phyloP scores from a whole-genome alignment of 2,797 vertebrate genomes.

The Spheniscus humboldti region DNA sequence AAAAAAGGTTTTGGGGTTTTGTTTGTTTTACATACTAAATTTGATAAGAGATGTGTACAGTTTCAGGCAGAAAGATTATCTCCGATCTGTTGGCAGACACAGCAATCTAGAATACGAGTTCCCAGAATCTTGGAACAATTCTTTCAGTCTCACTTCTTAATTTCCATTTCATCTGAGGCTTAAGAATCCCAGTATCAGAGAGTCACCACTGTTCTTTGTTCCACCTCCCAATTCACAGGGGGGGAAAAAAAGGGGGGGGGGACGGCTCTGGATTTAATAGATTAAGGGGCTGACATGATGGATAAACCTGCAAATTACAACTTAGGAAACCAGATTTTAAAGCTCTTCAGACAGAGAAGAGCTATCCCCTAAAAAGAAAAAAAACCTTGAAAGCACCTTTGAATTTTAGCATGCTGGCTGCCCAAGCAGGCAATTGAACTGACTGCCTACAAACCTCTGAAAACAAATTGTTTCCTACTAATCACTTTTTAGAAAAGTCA shows the following conservation, averaged over 20 bases:
- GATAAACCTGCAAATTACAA: not conserved
- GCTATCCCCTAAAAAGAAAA: not conserved
- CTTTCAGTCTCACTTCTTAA: not conserved
- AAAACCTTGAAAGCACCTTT: not conserved
- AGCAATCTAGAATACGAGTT: not conserved
- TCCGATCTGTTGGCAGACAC: not conserved
- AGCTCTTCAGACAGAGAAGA: not conserved
- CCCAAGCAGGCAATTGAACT: not conserved
- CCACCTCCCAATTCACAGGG: fast-evolving
- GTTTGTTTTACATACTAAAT: not conserved
- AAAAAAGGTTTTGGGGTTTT: not conserved
- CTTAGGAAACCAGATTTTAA: not conserved
- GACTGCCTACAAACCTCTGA: not conserved
- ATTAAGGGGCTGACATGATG: not conserved
- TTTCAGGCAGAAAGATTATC: not conserved
- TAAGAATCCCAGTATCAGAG: not conserved
- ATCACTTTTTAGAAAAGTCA: not conserved
- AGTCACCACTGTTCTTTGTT: not conserved
- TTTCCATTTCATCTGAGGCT: not conserved
- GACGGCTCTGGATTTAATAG: not conserved
- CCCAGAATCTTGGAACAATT: not conserved
- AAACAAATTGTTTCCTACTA: not conserved
- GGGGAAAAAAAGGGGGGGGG: too few species aligned
- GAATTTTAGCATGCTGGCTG: not conserved
- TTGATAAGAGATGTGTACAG: not conserved